phyloP scores from a whole-genome alignment of 1,140 invertebrate species.

The Colletes gigas region DNA sequence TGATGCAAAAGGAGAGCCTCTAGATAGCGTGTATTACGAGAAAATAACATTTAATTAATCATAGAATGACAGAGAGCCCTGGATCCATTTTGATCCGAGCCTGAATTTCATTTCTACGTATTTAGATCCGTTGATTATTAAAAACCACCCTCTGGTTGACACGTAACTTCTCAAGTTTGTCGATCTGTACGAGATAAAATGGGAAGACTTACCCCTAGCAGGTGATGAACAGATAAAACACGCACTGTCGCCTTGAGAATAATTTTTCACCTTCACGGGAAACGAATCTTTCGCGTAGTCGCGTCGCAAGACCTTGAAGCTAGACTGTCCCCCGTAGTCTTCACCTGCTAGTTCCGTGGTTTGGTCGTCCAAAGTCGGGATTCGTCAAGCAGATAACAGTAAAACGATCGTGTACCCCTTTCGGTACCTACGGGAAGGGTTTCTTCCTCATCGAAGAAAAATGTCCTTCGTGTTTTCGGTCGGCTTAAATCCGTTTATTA shows the following conservation, averaged over 20 bases:
- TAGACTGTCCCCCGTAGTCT: constrained; percentile 62
- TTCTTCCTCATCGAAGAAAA: neutral
- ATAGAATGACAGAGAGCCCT: too few species aligned
- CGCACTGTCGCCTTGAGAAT: constrained; percentile 34
- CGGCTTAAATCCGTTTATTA: constrained; percentile 71
- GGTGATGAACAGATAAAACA: constrained; percentile 12
- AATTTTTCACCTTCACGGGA: constrained; percentile 55
- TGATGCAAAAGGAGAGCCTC: too few species aligned
- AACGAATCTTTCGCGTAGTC: constrained; percentile 52
- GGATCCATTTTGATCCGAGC: too few species aligned
- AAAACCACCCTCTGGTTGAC: too few species aligned
- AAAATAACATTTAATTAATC: too few species aligned
- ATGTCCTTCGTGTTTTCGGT: constrained; percentile 35
- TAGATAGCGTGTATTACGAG: too few species aligned
- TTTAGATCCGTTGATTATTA: too few species aligned
- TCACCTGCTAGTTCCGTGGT: constrained; percentile 73
- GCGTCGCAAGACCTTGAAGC: constrained; percentile 72
- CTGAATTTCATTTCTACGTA: too few species aligned
- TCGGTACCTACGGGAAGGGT: constrained; percentile 33
- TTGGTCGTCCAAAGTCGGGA: constrained; percentile 61
- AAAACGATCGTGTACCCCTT: constrained; percentile 70
- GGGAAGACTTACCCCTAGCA: constrained; percentile 53
- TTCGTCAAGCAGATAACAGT: constrained; percentile 69
- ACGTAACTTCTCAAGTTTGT: too few species aligned
- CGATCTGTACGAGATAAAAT: constrained; percentile 11